Base-by-base conservation (phyloP, 2,113 vertebrate species). In the Perca flavescens region DNA sequence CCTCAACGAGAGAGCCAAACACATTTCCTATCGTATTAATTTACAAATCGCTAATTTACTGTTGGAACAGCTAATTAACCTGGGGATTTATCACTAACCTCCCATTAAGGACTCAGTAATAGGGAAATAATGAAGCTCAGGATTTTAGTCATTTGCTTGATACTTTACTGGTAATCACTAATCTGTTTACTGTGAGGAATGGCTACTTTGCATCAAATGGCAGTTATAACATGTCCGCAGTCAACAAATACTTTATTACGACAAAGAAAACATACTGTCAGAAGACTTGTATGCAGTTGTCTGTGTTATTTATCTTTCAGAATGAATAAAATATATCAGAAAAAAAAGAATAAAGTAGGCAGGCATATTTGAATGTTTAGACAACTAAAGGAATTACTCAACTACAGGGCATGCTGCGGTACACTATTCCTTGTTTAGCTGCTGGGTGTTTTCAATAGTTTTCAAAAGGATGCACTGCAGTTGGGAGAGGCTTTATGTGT, bases 51-150 rank as follows among this genome's bases (percentile, higher is more conserved):
- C 50, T 77, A 77, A 62, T 82, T 83, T 53, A 66, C 65, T 64
- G 50, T 22, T 61, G 50, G 5, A 84, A 60, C 68, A 50, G 80
- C 53, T 72, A 64, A 86, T 79, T 77, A 86, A 85, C 80, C 61
- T 62, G 74, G 11, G 53, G 53, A 74, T 82, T 69, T 49, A 86
- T 87, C 77, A 63, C 66, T 50, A 34, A 43, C 60, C 72, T 66
- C 40, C 1, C 68, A 79, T 80, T 78, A 75, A 64, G 66, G 77
- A 70, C 47, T 62, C 21, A 0, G 53, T 62, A 40, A 78, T 65
- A 52, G 15, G 36, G 54, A 73, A 74, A 16, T 46, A 76, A 82
- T 46, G 53, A 75, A 79, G 67, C 60, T 11, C 43, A 62, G 70
- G 62, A 79, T 58, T 43, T 70, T 34, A 65, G 60, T 69, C 1